Conservation (phyloP, 2,113 vertebrate species). For the Melanerpes formicivorus region DNA sequence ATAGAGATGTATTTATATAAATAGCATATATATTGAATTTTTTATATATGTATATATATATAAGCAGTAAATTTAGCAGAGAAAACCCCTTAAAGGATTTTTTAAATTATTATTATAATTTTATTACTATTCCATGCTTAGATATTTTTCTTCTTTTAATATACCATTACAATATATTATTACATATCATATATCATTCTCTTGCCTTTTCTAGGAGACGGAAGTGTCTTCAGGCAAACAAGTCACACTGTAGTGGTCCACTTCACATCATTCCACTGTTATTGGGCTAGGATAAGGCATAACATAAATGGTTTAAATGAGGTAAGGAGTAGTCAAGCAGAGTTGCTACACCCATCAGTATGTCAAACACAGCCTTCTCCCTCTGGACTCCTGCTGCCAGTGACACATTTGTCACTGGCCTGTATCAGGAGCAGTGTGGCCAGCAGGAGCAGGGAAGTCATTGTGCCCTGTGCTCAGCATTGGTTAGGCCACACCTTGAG, state of each 20-base stretch:
- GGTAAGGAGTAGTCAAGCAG: neutral
- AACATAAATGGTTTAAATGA: neutral
- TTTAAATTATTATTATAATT: neutral
- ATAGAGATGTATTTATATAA: too few relatives aligned
- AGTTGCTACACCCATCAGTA: neutral
- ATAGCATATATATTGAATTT: too few relatives aligned
- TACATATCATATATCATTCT: neutral
- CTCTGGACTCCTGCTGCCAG: neutral
- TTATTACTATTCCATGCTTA: neutral
- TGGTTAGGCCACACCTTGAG: too few relatives aligned
- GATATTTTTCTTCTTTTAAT: neutral
- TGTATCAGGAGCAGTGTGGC: too few relatives aligned
- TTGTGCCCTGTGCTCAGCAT: too few relatives aligned
- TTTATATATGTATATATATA: neutral
- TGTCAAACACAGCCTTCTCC: fast-evolving
- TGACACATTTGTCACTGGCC: neutral
- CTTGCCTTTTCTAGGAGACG: neutral
- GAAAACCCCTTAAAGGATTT: neutral
- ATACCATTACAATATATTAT: too few relatives aligned
- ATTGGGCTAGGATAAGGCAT: neutral
- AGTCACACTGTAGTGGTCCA: fast-evolving
- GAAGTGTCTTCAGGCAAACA: neutral
- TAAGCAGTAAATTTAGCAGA: neutral
- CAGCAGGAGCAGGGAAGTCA: too few relatives aligned
- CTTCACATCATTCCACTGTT: neutral